Percentiles rank a stretch among this genome's conserved stretches.
Evolutionary conservation across 2,113 vertebrate genomes (phyloP).

Genomic region (Zosterops lateralis): DNA sequence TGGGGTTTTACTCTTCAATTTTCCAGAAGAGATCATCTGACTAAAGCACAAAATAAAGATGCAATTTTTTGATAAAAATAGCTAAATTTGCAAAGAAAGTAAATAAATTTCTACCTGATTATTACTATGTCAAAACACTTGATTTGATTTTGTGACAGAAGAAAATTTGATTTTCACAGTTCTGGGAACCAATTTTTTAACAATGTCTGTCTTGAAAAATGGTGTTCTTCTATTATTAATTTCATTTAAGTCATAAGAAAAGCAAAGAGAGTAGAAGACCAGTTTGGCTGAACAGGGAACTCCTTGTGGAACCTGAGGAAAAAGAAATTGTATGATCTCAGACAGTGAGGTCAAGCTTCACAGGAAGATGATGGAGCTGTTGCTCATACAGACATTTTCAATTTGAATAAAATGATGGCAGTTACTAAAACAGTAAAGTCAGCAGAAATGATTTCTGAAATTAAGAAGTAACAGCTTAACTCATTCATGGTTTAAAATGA

Average conservation of each 20-base stretch:
- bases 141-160: neutral
- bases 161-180: neutral
- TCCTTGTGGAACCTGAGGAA: neutral
- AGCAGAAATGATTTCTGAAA: neutral
- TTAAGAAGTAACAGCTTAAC: neutral
- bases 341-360: neutral
- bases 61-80: neutral
- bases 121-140: neutral
- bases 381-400: neutral
- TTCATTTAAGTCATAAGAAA: neutral
- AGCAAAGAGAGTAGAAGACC: neutral
- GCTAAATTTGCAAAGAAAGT: neutral
- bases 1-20: neutral
- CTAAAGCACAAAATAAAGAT: neutral
- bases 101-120: neutral
- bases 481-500: neutral
- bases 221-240: neutral
- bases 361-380: neutral
- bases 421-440: neutral
- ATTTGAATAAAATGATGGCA: neutral
- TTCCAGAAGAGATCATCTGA: neutral
- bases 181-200: neutral
- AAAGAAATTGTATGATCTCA: neutral
- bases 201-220: neutral
- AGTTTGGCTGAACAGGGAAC: neutral